A percentile compares a stretch with the other conserved stretches of the same genome.
Conservation (phyloP, 2,797 vertebrate genomes). For the Schizopygopsis pylzovi region DNA sequence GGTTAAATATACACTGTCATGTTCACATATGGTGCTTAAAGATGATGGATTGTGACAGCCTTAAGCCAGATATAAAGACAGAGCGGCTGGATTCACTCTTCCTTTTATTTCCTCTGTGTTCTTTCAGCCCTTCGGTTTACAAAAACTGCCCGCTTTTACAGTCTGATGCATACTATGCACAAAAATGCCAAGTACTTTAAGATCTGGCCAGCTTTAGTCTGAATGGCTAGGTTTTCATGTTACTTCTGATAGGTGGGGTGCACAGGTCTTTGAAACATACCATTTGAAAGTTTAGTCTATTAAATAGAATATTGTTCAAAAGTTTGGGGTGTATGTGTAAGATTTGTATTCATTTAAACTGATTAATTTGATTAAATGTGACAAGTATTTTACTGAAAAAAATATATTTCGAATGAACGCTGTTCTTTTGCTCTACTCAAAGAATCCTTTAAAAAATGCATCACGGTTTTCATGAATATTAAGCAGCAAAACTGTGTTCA, state of each 20-base stretch:
- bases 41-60: slow-evolving; percentile 57
- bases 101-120: slow-evolving; percentile 19
- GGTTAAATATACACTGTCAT: slow-evolving; percentile 60
- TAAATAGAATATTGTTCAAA: not conserved
- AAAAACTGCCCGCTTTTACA: not conserved
- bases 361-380: not conserved
- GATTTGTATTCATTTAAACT: not conserved
- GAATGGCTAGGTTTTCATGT: not conserved
- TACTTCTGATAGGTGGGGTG: not conserved
- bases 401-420: not conserved
- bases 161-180: slow-evolving; percentile 1
- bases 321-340: not conserved
- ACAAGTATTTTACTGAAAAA: not conserved
- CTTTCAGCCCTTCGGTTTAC: not conserved
- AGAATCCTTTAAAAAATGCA: not conserved
- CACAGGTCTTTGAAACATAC: not conserved
- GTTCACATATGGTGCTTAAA: slow-evolving; percentile 45
- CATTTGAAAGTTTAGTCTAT: not conserved
- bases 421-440: not conserved
- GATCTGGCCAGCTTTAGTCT: not conserved
- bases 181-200: not conserved
- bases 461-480: not conserved
- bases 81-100: slow-evolving; percentile 17
- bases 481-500: not conserved
- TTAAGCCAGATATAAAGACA: slow-evolving; percentile 6